Conservation (phyloP, 2,888 invertebrate genomes). For the Melikaiella ostensackeni region DNA sequence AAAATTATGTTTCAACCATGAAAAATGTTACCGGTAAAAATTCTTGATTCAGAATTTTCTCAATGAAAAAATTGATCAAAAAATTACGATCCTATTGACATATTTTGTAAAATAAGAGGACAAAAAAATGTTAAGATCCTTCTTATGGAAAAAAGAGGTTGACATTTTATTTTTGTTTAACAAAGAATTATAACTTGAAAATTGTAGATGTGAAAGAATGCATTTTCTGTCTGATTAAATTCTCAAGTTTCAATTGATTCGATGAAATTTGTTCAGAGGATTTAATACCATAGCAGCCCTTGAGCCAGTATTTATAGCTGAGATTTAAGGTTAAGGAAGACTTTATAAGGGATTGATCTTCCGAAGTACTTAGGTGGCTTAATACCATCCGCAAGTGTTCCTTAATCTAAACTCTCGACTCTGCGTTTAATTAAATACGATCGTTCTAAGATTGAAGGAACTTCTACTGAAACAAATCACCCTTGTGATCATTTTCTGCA, state of each 20-base stretch:
- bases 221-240: neutral
- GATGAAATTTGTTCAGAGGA: neutral
- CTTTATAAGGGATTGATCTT: conserved; percentile 20
- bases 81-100: too few species aligned
- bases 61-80: too few species aligned
- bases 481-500: neutral
- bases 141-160: too few species aligned
- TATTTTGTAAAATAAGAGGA: too few species aligned
- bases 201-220: neutral
- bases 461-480: conserved; percentile 6
- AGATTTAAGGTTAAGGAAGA: conserved; percentile 26
- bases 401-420: conserved; percentile 24
- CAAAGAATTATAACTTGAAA: too few species aligned
- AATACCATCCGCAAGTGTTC: conserved; percentile 16
- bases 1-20: too few species aligned
- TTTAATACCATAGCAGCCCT: neutral
- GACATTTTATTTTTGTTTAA: too few species aligned
- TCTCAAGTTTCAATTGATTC: neutral
- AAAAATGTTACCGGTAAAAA: too few species aligned
- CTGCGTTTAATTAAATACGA: conserved; percentile 28
- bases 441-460: conserved; percentile 1
- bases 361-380: conserved; percentile 24
- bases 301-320: neutral
- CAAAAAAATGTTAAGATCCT: too few species aligned
- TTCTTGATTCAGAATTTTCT: too few species aligned